A percentile compares a stretch with the other conserved stretches of the same genome.
Evolutionary conservation across 2,113 vertebrate genomes (phyloP).

Genomic region (Callionymus lyra): DNA sequence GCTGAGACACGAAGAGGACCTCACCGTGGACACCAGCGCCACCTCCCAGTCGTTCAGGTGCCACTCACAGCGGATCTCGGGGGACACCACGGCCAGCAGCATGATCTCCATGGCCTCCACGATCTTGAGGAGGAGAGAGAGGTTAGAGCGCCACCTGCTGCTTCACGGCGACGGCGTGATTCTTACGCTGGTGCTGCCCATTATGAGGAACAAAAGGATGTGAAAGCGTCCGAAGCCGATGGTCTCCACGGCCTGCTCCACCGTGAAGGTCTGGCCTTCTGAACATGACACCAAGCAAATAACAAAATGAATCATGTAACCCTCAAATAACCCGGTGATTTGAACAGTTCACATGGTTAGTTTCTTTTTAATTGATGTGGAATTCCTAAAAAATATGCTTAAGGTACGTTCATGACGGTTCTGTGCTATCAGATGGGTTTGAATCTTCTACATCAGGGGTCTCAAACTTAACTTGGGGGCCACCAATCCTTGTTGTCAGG

Average conservation of each 20-base stretch:
- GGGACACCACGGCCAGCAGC: conserved; percentile 85
- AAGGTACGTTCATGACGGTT: no score
- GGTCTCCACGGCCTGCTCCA: conserved; percentile 85
- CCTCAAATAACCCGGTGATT: no score
- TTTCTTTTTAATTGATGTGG: no score
- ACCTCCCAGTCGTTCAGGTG: conserved; percentile 88
- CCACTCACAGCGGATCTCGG: conserved; percentile 88
- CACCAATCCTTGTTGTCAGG: no score
- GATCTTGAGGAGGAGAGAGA: conserved; percentile 63
- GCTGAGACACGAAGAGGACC: no score
- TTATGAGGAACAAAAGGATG: conserved; percentile 80
- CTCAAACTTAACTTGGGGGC: no score
- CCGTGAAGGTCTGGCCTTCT: conserved; percentile 69
- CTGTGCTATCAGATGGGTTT: no score
- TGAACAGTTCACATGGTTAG: no score
- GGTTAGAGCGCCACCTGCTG: background rate
- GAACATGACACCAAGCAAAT: background rate
- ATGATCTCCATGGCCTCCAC: conserved; percentile 96
- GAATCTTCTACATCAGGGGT: no score
- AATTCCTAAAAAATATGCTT: no score
- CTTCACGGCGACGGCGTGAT: no score
- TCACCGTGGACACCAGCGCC: conserved; percentile 88
- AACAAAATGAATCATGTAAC: no score
- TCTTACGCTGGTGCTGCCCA: conserved; percentile 84
- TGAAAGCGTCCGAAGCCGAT: conserved; percentile 91